phyloP scores from a whole-genome alignment of 2,888 invertebrate species.

The Malacosoma neustria region DNA sequence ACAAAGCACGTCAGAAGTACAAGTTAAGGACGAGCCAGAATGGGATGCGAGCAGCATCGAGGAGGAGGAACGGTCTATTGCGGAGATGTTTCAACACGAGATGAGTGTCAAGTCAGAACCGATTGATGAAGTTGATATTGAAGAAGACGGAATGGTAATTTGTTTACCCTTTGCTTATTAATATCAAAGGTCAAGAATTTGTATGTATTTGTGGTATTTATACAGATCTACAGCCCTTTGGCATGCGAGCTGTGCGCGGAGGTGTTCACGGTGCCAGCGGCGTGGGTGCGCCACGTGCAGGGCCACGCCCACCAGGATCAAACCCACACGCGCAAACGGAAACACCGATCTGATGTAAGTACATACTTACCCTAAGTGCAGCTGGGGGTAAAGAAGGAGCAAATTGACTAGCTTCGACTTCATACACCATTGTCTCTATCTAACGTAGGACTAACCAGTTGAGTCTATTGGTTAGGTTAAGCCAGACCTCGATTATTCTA shows the following conservation, averaged over 20 bases:
- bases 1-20: conserved; percentile 32
- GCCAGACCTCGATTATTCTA: too few species aligned
- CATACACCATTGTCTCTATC: too few species aligned
- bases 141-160: conserved; percentile 63
- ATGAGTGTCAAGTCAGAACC: conserved; percentile 81
- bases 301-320: conserved; percentile 80
- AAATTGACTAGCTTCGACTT: too few species aligned
- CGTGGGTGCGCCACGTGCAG: conserved; percentile 89
- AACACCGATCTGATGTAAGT: conserved; percentile 67
- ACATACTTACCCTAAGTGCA: too few species aligned
- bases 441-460: too few species aligned
- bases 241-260: conserved; percentile 90
- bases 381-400: too few species aligned
- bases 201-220: conserved; percentile 1
- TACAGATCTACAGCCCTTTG: conserved; percentile 80
- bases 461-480: too few species aligned
- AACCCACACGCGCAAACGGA: conserved; percentile 72
- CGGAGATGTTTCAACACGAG: conserved; percentile 79
- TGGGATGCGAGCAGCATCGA: conserved; percentile 79
- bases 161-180: neutral
- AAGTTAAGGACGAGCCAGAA: conserved; percentile 72
- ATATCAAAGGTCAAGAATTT: neutral
- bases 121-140: conserved; percentile 69
- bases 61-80: conserved; percentile 78
- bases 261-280: conserved; percentile 86